Evolutionary conservation across 2,113 vertebrate genomes (phyloP), one percentile per base, ranked within the genome.

Genomic region (Megalops atlanticus): DNA sequence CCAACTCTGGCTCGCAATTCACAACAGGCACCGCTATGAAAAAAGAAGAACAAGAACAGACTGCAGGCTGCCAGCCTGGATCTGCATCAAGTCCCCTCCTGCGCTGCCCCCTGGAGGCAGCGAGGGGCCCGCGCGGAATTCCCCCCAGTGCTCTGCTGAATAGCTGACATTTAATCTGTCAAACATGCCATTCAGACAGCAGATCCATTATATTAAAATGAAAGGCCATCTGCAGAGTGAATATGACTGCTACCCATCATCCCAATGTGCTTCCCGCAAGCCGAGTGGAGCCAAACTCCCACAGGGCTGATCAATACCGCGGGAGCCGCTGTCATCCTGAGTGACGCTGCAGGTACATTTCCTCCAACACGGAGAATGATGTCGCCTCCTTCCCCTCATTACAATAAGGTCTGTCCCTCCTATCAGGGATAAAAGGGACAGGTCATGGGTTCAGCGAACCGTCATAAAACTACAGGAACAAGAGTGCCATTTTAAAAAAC

Each of bases 111-210:
- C 52, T 58, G 52, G 1, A 6, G 24, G n/a, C 31, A n/a, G 24
- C n/a, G 11, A 24, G 2, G 27, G 31, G 8, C n/a, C 5, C n/a
- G 1, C 11, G 58, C 58, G 12, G 52, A 64, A 15, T 64, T 58
- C 58, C 27, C n/a, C 8, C 1, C 6, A 8, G 58, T 11, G n/a
- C 58, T 2, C 11, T 64, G n/a, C n/a, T 31, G n/a, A 64, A 27
- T 24, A 64, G 24, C 58, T 31, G n/a, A n/a, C n/a, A 64, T 64
- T 64, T 64, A 64, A 64, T 64, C 52, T 58, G n/a, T n/a, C 52
- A 1, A 18, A 7, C 49, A 52, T 14, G 16, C 49, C 49, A 18
- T 52, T 52, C 49, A 52, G 49, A 52, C 3, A 31, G n/a, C 1
- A 64, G 24, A 64, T 27, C 31, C 58, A 31, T 31, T 31, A 31